Percentiles rank a stretch among this genome's conserved stretches.
These are phyloP conservation scores for Leiothrix lutea DNA, from an alignment of 2,113 vertebrate genomes.

Conservation along the genomic window DNA sequence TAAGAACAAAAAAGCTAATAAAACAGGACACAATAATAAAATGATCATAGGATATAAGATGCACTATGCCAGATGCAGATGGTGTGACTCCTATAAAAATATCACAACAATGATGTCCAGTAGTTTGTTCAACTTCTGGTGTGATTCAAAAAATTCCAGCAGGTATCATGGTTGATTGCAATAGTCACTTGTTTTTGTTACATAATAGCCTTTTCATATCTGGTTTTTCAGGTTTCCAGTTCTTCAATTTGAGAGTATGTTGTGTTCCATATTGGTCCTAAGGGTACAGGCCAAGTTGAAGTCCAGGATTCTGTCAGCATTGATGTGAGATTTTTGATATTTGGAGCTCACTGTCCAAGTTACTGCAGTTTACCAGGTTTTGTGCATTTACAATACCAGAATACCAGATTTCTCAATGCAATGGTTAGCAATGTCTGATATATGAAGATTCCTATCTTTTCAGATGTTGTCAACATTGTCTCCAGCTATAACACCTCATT, in stretches of 20 bases:
- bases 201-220: neutral
- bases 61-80: neutral
- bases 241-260: neutral
- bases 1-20: neutral
- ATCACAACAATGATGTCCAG: neutral
- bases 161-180: neutral
- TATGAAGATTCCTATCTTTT: neutral
- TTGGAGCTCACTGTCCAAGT: neutral
- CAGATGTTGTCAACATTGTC: neutral
- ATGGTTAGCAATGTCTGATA: neutral
- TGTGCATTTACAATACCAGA: fast-evolving
- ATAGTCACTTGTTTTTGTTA: neutral
- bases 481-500: neutral
- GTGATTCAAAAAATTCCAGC: neutral
- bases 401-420: neutral
- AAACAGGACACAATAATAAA: neutral
- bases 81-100: neutral
- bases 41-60: neutral
- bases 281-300: neutral
- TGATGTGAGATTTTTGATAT: neutral
- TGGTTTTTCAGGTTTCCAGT: neutral
- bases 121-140: neutral
- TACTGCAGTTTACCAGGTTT: neutral
- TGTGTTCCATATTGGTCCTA: neutral
- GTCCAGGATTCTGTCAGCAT: neutral